These are phyloP conservation scores for Drosophila micromelanica DNA, from an alignment of 1,140 invertebrate species.

Conservation along the genomic window DNA sequence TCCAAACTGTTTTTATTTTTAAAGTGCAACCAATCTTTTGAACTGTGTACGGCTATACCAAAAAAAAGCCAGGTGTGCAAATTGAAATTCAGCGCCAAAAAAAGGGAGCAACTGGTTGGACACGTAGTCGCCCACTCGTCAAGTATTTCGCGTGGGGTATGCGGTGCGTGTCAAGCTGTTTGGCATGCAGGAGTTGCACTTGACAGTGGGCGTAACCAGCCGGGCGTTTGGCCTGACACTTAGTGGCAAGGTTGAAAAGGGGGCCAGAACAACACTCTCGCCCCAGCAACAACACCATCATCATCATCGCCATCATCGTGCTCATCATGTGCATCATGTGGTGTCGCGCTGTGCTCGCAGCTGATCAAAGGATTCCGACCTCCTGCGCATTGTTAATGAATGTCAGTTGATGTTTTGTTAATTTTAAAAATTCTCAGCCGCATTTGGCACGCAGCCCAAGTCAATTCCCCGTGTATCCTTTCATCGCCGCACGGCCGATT, in stretches of 20 bases:
- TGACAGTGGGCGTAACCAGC: conserved; percentile 30
- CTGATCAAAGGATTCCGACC: conserved; percentile 63
- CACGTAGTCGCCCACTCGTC: conserved; percentile 16
- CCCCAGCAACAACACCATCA: not conserved
- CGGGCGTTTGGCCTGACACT: not conserved
- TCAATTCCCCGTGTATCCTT: conserved; percentile 29
- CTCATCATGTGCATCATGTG: conserved; percentile 8
- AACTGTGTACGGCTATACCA: not conserved
- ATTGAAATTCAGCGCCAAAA: conserved; percentile 46
- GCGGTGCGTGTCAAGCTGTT: conserved; percentile 32
- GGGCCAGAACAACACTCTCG: not conserved
- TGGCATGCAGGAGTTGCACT: conserved; percentile 56
- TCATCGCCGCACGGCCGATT: conserved; percentile 49
- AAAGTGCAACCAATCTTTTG: not conserved
- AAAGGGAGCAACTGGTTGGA: conserved; percentile 38
- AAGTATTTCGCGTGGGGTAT: not conserved
- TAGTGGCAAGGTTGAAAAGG: not conserved
- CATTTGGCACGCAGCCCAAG: conserved; percentile 1
- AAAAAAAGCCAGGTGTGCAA: conserved; percentile 1
- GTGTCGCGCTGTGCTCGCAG: conserved; percentile 29
- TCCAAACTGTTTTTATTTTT: not conserved
- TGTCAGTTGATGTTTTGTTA: conserved; percentile 64
- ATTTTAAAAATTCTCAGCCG: conserved; percentile 54
- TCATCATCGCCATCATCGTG: no score
- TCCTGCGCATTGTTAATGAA: conserved; percentile 53